Evolutionary conservation across 2,797 vertebrate genomes (phyloP).

Genomic region (Gymnoscopelus braueri): DNA sequence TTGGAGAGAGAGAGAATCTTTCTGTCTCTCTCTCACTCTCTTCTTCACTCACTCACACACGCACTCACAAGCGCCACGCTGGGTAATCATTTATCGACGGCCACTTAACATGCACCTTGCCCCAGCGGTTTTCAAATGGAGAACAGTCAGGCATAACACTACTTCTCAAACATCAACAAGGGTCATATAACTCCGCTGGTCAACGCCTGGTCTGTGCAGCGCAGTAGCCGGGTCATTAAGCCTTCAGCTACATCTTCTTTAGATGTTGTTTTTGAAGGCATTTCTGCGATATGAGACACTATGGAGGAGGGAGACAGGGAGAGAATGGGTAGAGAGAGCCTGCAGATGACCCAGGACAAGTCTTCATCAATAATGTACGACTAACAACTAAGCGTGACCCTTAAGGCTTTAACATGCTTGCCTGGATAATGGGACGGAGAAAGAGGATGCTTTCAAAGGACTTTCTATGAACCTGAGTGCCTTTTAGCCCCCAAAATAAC

Average conservation of each 20-base stretch:
- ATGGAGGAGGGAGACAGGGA: no score
- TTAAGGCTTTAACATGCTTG: constrained; percentile 59
- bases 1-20: neutral
- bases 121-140: neutral
- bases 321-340: no score
- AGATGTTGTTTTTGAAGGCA: constrained; percentile 20
- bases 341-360: no score
- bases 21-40: neutral
- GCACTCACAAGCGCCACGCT: neutral
- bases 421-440: constrained; percentile 63
- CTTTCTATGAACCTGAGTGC: constrained; percentile 39
- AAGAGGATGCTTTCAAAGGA: constrained; percentile 64
- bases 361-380: constrained; percentile 72
- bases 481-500: constrained; percentile 59
- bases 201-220: neutral
- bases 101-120: constrained; percentile 5
- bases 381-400: constrained; percentile 27
- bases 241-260: constrained; percentile 48
- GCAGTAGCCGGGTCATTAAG: constrained; percentile 17
- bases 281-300: no score
- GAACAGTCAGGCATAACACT: constrained; percentile 11
- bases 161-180: neutral
- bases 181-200: neutral
- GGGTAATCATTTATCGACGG: neutral
- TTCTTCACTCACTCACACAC: neutral